Percentiles rank a stretch among this genome's conserved stretches.
Evolutionary conservation across 2,888 invertebrate species (phyloP).

Genomic region (Stenolophus ochropezus): DNA sequence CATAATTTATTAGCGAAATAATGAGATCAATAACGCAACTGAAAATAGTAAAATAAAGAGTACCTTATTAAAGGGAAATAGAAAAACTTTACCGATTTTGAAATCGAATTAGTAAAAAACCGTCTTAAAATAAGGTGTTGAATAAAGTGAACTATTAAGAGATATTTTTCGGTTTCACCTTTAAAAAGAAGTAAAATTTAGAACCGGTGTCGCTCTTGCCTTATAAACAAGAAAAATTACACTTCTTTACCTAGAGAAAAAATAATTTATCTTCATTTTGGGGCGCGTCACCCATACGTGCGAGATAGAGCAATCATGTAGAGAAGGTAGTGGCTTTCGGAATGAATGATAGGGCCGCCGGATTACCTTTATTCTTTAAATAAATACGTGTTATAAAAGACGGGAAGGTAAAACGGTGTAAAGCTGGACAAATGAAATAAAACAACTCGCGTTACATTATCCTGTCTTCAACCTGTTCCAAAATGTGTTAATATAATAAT

Average conservation of each 20-base stretch:
- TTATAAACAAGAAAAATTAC: neutral
- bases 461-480: too few species aligned
- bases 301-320: neutral
- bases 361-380: neutral
- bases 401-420: neutral
- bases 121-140: too few species aligned
- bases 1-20: too few species aligned
- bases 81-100: too few species aligned
- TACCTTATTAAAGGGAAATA: too few species aligned
- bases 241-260: neutral
- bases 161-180: too few species aligned
- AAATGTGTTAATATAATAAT: too few species aligned
- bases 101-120: too few species aligned
- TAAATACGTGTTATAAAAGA: neutral
- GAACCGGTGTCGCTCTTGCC: neutral
- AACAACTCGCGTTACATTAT: too few species aligned
- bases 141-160: too few species aligned
- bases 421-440: neutral
- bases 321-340: neutral
- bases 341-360: neutral
- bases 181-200: conserved; percentile 27
- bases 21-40: too few species aligned
- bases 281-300: neutral
- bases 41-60: too few species aligned
- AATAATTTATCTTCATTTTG: neutral